Evolutionary conservation across 2,113 vertebrate species (phyloP), one percentile per base, ranked within the genome.

Genomic region (Eretmochelys imbricata): DNA sequence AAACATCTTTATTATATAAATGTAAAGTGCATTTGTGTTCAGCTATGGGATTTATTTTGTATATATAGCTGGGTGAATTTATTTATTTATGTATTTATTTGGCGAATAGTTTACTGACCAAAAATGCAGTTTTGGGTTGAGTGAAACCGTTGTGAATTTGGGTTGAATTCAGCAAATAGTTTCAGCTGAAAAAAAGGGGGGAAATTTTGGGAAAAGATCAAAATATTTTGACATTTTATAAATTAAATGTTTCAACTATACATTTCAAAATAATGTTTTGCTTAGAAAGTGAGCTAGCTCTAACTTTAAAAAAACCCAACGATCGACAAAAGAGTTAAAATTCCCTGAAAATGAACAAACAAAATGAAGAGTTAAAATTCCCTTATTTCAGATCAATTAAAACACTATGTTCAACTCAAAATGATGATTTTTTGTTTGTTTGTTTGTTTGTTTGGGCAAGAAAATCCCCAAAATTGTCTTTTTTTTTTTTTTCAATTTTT

Each of bases 21-120:
- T 54, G 20, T 54, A 54, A 27, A 24, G 38, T 38, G 59, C 65
- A 48, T 3, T 29, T 4, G 10, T 31, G 46, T 25, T 20, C 50
- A 35, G 20, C 14, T 31, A 53, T 14, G 10, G 5, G 7, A 4
- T 0, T 46, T 82, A 20, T 1, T 72, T 20, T n/a, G 3, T n/a
- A 38, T 87, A 24, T 27, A 4, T 12, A 24, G 1, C 55, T 27
- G 55, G 24, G 55, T 57, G 55, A 27, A 27, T 57, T 57, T 57
- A 57, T 57, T 57, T 57, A 17, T 65, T 27, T 62, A 25, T 57
- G 8, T 57, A 57, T 57, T 57, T 57, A 20, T 65, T 31, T 62
- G 59, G 4, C 16, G 20, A 1, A 11, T 24, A 57, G 55, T 27
- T 25, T 27, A 57, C 55, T 57, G 10, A 57, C 24, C 55, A 57